Evolutionary conservation across 2,113 vertebrate genomes (phyloP).

Genomic region (Mustelus asterias): DNA sequence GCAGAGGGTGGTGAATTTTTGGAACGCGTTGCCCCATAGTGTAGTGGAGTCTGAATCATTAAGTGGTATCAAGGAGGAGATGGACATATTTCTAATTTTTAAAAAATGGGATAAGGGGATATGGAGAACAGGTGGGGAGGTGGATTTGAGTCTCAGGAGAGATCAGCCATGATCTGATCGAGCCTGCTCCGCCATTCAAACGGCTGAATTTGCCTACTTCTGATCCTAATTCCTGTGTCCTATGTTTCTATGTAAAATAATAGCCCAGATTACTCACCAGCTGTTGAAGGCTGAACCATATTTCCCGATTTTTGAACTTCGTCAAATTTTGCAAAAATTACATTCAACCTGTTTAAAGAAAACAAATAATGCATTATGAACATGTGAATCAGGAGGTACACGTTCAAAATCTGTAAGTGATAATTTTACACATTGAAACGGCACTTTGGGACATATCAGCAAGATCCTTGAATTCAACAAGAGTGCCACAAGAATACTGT

Average conservation of each 20-base stretch:
- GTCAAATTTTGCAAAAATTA: constrained; percentile 95
- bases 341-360: constrained; percentile 78
- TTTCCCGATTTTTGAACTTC: constrained; percentile 96
- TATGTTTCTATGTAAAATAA: not conserved
- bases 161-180: too few relatives aligned
- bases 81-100: too few relatives aligned
- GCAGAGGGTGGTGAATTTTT: too few relatives aligned
- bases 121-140: too few relatives aligned
- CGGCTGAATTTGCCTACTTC: too few relatives aligned
- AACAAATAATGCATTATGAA: constrained; percentile 36
- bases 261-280: constrained; percentile 66
- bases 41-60: too few relatives aligned
- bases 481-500: not conserved
- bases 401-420: not conserved
- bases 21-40: too few relatives aligned
- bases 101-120: too few relatives aligned
- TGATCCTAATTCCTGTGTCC: too few relatives aligned
- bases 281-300: constrained; percentile 80
- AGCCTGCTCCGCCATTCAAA: too few relatives aligned
- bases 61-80: too few relatives aligned
- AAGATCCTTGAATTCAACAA: not conserved
- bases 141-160: too few relatives aligned
- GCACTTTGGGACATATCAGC: not conserved
- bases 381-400: not conserved
- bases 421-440: not conserved